Evolutionary conservation across 2,888 invertebrate species (phyloP), one percentile per base, ranked within the genome.

Genomic region (Xestobium rufovillosum): DNA sequence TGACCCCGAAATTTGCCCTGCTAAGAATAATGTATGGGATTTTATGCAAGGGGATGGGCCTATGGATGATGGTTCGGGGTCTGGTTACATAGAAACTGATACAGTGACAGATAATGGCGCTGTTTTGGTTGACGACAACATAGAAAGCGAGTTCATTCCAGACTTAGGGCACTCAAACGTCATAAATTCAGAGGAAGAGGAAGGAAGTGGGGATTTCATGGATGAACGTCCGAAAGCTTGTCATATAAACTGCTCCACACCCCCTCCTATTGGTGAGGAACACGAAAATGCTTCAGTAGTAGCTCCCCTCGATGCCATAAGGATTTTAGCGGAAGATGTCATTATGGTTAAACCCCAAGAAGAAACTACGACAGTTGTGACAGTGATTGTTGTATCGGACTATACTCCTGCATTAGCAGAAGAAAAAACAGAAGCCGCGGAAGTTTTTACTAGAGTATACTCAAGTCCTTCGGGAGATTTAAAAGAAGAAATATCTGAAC

Each of bases 321-420:
- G 42, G 26, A 61, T 59, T 10, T n/a, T 60, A 3, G 42, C 53
- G 2, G 49, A 56, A 15, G 63, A 61, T 41, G 31, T 62, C 12
- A 45, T 53, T 41, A 46, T 39, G 2, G 29, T 28, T 6, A 11
- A 13, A 2, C 23, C 32, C 15, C 27, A 34, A 2, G 35, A 33
- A 1, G 31, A 31, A 9, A 19, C 23, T 14, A 38, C 41, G 2
- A 36, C 31, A 10, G 28, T 26, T 9, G 38, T 39, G 9, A 39
- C 42, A 2, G 16, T 27, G 31, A 34, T 33, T 36, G 10, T 15
- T 31, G 10, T 29, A 3, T 19, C 31, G 10, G 33, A 36, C 12
- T 41, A 39, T 23, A 17, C 30, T 3, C 14, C 39, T 12, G 15
- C 31, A 14, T 33, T 30, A 39, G 28, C 19, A n/a, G 31, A 42